Conservation (phyloP, 2,888 invertebrate genomes). For the Petrophora chlorosata region DNA sequence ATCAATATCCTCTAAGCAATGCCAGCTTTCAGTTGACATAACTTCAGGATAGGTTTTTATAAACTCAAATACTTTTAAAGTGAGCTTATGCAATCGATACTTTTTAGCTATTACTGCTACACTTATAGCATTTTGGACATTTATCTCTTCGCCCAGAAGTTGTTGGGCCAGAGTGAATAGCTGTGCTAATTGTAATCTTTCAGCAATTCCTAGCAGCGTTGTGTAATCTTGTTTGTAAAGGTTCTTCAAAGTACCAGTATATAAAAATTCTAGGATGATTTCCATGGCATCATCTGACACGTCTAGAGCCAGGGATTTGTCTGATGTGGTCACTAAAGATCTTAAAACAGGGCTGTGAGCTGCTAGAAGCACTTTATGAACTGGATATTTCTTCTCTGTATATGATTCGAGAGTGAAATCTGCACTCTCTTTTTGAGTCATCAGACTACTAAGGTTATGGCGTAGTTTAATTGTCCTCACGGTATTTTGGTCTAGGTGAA, state of each 20-base stretch:
- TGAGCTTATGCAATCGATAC: conserved; percentile 54
- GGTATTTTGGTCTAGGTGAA: conserved; percentile 41
- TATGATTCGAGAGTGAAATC: conserved; percentile 60
- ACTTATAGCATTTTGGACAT: conserved; percentile 60
- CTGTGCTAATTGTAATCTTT: conserved; percentile 53
- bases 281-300: conserved; percentile 63
- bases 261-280: conserved; percentile 69
- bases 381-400: conserved; percentile 51
- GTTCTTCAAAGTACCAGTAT: conserved; percentile 65
- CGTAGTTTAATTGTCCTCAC: conserved; percentile 58
- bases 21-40: conserved; percentile 61
- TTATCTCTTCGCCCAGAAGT: conserved; percentile 55
- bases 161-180: conserved; percentile 53
- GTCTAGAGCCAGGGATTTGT: conserved; percentile 49
- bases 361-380: conserved; percentile 64
- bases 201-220: conserved; percentile 56
- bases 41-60: conserved; percentile 61
- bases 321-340: conserved; percentile 45
- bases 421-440: conserved; percentile 51
- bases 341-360: conserved; percentile 62
- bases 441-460: conserved; percentile 36
- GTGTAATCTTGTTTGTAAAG: conserved; percentile 56
- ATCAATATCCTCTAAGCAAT: conserved; percentile 59
- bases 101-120: conserved; percentile 63
- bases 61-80: conserved; percentile 53